phyloP scores from a whole-genome alignment of 2,888 invertebrate genomes.

The Phasia obesa region DNA sequence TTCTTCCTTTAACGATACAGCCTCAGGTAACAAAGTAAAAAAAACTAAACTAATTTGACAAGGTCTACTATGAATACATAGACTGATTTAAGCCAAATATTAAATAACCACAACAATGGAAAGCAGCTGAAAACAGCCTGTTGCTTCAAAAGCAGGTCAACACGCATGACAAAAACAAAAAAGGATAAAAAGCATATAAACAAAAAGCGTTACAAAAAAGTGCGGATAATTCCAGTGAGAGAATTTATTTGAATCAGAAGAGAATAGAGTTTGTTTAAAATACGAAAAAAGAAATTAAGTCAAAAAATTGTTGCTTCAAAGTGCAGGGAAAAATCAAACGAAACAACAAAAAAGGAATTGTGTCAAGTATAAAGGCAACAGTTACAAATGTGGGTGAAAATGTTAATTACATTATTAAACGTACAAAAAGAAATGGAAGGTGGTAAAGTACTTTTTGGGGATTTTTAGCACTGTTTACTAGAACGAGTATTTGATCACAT shows the following conservation, averaged over 20 bases:
- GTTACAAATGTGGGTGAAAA: constrained; percentile 1
- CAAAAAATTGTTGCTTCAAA: constrained; percentile 70
- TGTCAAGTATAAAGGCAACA: constrained; percentile 55
- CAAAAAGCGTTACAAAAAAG: constrained; percentile 21
- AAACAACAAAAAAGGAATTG: constrained; percentile 35
- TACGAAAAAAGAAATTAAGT: neutral
- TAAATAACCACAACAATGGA: constrained; percentile 30
- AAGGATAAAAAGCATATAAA: constrained; percentile 16
- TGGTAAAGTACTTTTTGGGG: neutral
- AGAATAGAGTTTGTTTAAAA: neutral
- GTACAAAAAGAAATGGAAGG: neutral
- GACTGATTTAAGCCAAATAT: constrained; percentile 41
- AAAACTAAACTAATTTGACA: constrained; percentile 16
- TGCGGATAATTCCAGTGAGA: constrained; percentile 49
- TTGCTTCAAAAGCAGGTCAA: constrained; percentile 76
- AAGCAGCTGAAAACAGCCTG: constrained; percentile 76
- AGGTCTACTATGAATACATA: constrained; percentile 23
- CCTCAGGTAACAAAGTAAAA: constrained; percentile 37
- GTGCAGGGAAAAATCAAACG: constrained; percentile 36
- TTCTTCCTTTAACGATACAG: constrained; percentile 30
- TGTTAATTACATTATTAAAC: neutral
- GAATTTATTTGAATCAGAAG: neutral
- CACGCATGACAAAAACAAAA: constrained; percentile 71
- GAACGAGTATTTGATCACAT: no score
- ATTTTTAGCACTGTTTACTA: no score